These are phyloP conservation scores for Balearica regulorum DNA, from an alignment of 2,797 vertebrate genomes.

Conservation along the genomic window DNA sequence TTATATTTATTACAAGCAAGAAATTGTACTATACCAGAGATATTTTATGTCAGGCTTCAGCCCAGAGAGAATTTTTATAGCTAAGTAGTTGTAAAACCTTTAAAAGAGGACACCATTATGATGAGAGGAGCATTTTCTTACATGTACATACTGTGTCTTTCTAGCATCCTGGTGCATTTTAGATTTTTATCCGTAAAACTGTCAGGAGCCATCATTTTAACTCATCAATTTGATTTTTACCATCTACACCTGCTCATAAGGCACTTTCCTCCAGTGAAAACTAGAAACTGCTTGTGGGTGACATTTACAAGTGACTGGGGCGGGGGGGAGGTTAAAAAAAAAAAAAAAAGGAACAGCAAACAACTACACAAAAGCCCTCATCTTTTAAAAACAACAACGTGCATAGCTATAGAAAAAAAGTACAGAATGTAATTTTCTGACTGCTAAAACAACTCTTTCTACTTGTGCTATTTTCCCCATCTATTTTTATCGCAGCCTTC, in stretches of 20 bases:
- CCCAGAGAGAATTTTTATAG: slow-evolving; percentile 34
- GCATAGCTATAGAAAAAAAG: neutral
- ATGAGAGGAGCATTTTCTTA: slow-evolving; percentile 36
- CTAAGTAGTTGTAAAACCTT: slow-evolving; percentile 33
- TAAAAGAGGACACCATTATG: neutral
- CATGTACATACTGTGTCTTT: neutral
- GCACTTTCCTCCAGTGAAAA: neutral
- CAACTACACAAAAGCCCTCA: neutral
- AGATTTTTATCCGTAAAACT: slow-evolving; percentile 47
- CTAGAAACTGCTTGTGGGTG: slow-evolving; percentile 15
- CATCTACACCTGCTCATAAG: slow-evolving; percentile 17
- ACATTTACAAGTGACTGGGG: slow-evolving; percentile 45
- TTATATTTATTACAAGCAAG: slow-evolving; percentile 16
- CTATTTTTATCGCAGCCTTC: neutral
- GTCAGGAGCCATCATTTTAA: slow-evolving; percentile 39
- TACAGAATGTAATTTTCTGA: neutral
- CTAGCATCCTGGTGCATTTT: slow-evolving; percentile 6
- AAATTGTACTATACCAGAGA: neutral
- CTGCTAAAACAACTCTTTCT: neutral
- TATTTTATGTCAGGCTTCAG: slow-evolving; percentile 21
- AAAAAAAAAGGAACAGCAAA: neutral
- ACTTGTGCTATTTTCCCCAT: neutral
- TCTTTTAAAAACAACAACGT: neutral
- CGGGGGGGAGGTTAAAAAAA: neutral
- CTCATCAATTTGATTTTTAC: slow-evolving; percentile 28